Base-by-base conservation (phyloP, 2,797 vertebrate species). In the Hypotaenidia okinawae region DNA sequence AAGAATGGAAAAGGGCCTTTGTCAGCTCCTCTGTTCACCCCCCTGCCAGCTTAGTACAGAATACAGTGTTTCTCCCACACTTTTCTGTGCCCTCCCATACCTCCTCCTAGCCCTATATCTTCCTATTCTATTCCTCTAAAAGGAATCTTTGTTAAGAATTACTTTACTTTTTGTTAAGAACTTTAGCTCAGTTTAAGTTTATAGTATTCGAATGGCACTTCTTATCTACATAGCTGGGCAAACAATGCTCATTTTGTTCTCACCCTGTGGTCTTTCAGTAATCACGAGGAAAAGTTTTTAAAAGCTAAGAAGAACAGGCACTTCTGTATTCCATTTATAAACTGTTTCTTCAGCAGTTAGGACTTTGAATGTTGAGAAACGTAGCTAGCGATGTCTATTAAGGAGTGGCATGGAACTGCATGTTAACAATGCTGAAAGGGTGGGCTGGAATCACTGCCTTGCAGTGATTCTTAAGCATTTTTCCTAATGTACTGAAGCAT, bases 1-100 rank as follows among this genome's bases (percentile, higher is more conserved):
- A 9, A 91, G 55, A 94, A 89, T 35, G 94, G 91, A 84, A 93
- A 89, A 90, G 58, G 37, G 66, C 79, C 95, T 92, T 87, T 88
- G 73, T 86, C 80, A 90, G 3, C 79, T 93, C 22, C 43, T 80
- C 87, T 77, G 39, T 66, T 89, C 78, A 77, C 39, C 51, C 23
- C 32, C 19, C 43, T 28, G 59, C 37, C 74, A 87, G 55, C 52
- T 82, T 13, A 49, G 47, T 30, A 76, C 70, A 84, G 67, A 90
- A 78, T 66, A 66, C n/a, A 88, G 27, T 21, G 45, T 76, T 87
- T 89, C 74, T 92, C 80, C 59, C 83, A 66, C 61, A 63, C 28
- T 52, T 78, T 68, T 59, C 41, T 10, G 2, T 47, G 59, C 39
- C 30, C 35, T 87, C 59, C 51, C 80, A 74, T 41, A 86, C 25